Base-by-base conservation (phyloP, 2,888 invertebrate genomes). In the Cerastoderma edule region DNA sequence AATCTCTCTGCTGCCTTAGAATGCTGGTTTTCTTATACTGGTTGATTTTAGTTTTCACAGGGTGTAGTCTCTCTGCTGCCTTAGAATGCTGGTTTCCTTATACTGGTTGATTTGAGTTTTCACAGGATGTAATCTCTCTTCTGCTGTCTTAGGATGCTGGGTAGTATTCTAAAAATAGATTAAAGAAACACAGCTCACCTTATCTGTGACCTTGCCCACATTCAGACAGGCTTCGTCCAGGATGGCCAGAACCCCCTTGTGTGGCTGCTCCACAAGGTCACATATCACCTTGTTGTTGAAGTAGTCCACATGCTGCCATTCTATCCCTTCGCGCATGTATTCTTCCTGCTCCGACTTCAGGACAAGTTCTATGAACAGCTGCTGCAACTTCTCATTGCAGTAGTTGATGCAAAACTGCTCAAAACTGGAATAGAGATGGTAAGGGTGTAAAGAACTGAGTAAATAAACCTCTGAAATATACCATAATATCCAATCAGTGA, bases 371-470 rank as follows among this genome's bases (percentile, higher is more conserved):
- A 99, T 99, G 92, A 99, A 99, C 44, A 99, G 94, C 93, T 99
- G 99, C 92, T 99, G 99, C 83, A 99, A 94, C 92, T 99, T 99
- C 94, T 99, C 99, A 92, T 99, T 99, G 92, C 99, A 99, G 93
- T 99, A 99, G 94, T 99, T 99, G 91, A 99, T 99, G 93, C 99
- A 99, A 93, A 99, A 98, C 94, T 99, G 99, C 93, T 99, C 99
- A 93, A 99, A 94, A 83, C 94, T 94, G 87, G 65, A 91, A 88
- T 16, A 24, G 13, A 28, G 5, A n/a, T n/a, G n/a, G n/a, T n/a
- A n/a, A n/a, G n/a, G n/a, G n/a, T n/a, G n/a, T n/a, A n/a, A n/a
- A n/a, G n/a, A n/a, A n/a, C n/a, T n/a, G n/a, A n/a, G n/a, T n/a
- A n/a, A n/a, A n/a, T n/a, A n/a, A n/a, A n/a, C n/a, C n/a, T n/a